These are phyloP conservation scores for Ariopsis seemanni DNA, from an alignment of 2,113 vertebrate genomes.

Conservation along the genomic window DNA sequence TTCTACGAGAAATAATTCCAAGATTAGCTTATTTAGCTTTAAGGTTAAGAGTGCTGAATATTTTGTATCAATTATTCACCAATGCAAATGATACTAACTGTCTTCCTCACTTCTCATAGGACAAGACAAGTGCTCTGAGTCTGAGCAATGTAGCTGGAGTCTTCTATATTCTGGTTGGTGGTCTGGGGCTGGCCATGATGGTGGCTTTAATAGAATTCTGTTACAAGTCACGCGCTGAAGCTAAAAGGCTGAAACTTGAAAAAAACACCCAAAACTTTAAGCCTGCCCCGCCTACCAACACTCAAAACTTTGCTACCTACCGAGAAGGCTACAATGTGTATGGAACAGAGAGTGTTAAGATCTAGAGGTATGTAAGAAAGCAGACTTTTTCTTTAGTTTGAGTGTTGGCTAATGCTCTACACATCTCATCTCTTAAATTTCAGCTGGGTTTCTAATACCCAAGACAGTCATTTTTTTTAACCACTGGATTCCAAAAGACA, in stretches of 20 bases:
- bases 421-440: not conserved
- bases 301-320: slow-evolving; percentile 99
- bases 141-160: slow-evolving; percentile 99
- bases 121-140: slow-evolving; percentile 99
- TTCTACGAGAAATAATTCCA: slow-evolving; percentile 36
- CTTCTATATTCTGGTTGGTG: slow-evolving; percentile 99
- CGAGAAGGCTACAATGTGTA: slow-evolving; percentile 99
- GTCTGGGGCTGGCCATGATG: slow-evolving; percentile 99
- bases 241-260: slow-evolving; percentile 99
- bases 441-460: not conserved
- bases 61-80: slow-evolving; percentile 65
- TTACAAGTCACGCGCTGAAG: slow-evolving; percentile 99
- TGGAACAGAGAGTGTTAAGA: slow-evolving; percentile 99
- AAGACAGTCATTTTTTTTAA: not conserved
- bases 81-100: slow-evolving; percentile 73
- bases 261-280: slow-evolving; percentile 99
- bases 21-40: slow-evolving; percentile 37
- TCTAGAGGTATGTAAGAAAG: slow-evolving; percentile 86
- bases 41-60: slow-evolving; percentile 28
- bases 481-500: slow-evolving; percentile 17
- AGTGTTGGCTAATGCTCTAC: not conserved
- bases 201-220: slow-evolving; percentile 99
- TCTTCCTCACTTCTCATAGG: slow-evolving; percentile 90
- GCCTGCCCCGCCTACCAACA: slow-evolving; percentile 92
- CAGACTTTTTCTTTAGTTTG: not conserved